A percentile compares a stretch with the other conserved stretches of the same genome.
Conservation (phyloP, 2,113 vertebrate species). For the Ammospiza caudacuta region DNA sequence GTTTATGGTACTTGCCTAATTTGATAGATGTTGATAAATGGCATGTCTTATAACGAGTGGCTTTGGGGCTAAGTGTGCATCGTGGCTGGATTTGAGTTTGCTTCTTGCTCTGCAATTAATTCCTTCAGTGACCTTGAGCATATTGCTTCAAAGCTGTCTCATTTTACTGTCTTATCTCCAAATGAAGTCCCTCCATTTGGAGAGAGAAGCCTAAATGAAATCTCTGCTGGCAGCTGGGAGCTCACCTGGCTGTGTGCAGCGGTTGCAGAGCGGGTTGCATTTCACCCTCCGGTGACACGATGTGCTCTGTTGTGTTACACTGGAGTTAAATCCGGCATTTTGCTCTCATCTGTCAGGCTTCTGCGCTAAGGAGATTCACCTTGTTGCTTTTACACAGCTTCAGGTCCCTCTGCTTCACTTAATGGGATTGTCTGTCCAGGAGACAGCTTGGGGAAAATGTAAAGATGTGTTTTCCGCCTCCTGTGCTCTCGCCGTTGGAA, state of each 20-base stretch:
- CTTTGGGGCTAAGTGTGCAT: slow-evolving; percentile 15
- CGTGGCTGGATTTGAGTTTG: background rate
- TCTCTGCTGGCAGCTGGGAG: slow-evolving; percentile 13
- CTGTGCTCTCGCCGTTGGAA: background rate
- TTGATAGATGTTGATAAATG: slow-evolving; percentile 43
- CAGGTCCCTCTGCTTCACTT: slow-evolving; percentile 42
- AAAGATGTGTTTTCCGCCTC: slow-evolving; percentile 25
- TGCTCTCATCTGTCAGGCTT: slow-evolving; percentile 45
- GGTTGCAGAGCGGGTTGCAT: background rate
- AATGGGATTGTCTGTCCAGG: slow-evolving; percentile 47
- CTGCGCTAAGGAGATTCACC: slow-evolving; percentile 46
- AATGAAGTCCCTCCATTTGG: background rate
- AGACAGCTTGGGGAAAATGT: slow-evolving; percentile 23
- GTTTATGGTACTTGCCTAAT: slow-evolving; percentile 26
- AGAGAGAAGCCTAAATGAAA: background rate
- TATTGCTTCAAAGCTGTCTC: background rate
- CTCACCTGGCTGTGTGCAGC: background rate
- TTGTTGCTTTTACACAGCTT: slow-evolving; percentile 53
- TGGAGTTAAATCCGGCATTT: slow-evolving; percentile 26
- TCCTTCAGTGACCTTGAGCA: slow-evolving; percentile 18
- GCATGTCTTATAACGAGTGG: background rate
- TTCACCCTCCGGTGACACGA: background rate
- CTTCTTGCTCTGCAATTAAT: slow-evolving; percentile 39
- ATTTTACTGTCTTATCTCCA: background rate
- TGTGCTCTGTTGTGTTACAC: background rate